Evolutionary conservation across 2,888 invertebrate genomes (phyloP).

Genomic region (Tachina grossa): DNA sequence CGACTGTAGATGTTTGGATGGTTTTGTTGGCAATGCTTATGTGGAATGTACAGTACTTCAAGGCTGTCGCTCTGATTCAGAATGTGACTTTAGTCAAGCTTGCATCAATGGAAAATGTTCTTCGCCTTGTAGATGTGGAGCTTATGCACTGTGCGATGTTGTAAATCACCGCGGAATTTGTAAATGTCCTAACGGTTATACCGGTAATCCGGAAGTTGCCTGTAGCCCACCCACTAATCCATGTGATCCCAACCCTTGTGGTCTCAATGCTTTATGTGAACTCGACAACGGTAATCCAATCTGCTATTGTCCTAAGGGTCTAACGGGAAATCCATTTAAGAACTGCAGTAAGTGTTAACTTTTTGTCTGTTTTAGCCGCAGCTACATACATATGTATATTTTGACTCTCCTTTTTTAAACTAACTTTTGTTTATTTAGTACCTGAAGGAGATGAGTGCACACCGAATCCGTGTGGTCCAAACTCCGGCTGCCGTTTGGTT

Average conservation of each 20-base stretch:
- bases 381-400: background rate
- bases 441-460: conserved; percentile 93
- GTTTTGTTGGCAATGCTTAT: conserved; percentile 90
- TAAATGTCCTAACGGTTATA: conserved; percentile 91
- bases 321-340: conserved; percentile 95
- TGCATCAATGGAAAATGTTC: conserved; percentile 90
- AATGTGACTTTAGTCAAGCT: conserved; percentile 89
- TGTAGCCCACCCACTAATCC: conserved; percentile 91
- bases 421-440: conserved; percentile 84
- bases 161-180: conserved; percentile 90
- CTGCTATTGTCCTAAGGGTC: conserved; percentile 93
- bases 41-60: conserved; percentile 87
- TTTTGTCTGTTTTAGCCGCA: background rate
- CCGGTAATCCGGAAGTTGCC: conserved; percentile 88
- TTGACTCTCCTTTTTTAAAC: background rate
- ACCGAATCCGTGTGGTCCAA: conserved; percentile 92
- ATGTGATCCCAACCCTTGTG: conserved; percentile 93
- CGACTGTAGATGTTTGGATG: conserved; percentile 89
- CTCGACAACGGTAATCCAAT: conserved; percentile 93
- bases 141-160: conserved; percentile 92
- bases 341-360: conserved; percentile 90
- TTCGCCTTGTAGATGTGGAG: conserved; percentile 91
- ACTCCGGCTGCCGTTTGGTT: conserved; percentile 91
- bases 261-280: conserved; percentile 92
- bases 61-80: conserved; percentile 88